Evolutionary conservation across 2,888 invertebrate genomes (phyloP).

Genomic region (Stenotaenia linearis): DNA sequence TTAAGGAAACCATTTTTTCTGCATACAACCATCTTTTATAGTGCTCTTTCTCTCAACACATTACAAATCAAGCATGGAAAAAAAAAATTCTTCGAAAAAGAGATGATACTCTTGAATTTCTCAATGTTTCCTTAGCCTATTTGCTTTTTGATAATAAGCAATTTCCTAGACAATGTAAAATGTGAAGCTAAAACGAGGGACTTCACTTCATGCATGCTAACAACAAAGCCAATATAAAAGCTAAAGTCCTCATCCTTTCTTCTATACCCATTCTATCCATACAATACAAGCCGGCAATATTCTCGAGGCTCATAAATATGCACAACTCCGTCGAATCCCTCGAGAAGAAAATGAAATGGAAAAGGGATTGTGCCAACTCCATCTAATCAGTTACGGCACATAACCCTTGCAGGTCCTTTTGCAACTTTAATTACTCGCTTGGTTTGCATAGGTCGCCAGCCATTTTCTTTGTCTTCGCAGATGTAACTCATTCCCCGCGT

Average conservation of each 20-base stretch:
- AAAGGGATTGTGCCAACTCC: conserved; percentile 23
- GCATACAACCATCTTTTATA: background rate
- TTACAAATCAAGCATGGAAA: background rate
- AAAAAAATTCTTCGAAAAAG: background rate
- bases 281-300: conserved; percentile 19
- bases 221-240: conserved; percentile 21
- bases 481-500: no score
- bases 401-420: background rate
- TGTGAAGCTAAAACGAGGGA: background rate
- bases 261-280: conserved; percentile 12
- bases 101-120: background rate
- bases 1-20: background rate
- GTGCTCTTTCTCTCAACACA: background rate
- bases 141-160: conserved; percentile 19
- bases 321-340: conserved; percentile 14
- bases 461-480: background rate
- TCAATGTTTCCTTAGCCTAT: background rate
- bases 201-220: conserved; percentile 24
- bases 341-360: conserved; percentile 23
- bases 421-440: conserved; percentile 21
- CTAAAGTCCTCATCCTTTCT: conserved; percentile 8
- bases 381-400: conserved; percentile 26
- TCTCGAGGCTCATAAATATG: conserved; percentile 21
- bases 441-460: conserved; percentile 9
- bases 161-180: conserved; percentile 13